Conservation (phyloP, 2,113 vertebrate genomes). For the Otus sunia region DNA sequence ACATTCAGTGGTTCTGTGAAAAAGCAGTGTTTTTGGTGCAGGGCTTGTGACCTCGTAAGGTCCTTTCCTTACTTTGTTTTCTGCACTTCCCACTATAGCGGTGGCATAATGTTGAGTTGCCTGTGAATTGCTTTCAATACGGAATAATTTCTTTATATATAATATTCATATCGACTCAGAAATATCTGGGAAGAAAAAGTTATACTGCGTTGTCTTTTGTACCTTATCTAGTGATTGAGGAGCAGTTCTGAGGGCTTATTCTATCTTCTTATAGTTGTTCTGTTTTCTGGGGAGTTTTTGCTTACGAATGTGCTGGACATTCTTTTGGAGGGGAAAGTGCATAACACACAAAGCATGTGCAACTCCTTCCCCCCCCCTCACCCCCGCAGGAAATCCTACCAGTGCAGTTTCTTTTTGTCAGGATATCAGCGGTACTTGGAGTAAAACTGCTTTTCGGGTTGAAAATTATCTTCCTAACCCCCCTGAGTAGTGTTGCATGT, state of each 20-base stretch:
- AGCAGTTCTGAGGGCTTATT: not conserved
- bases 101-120: not conserved
- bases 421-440: not conserved
- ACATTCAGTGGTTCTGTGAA: not conserved
- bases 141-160: not conserved
- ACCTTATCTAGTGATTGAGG: not conserved
- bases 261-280: not conserved
- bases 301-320: not conserved
- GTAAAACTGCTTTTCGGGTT: not conserved
- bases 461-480: not conserved
- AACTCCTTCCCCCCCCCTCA: not conserved
- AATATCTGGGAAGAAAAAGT: not conserved
- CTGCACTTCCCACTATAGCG: not conserved
- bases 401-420: not conserved
- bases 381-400: not conserved
- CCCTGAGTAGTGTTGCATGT: not conserved
- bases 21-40: not conserved
- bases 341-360: not conserved
- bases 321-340: not conserved
- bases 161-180: not conserved
- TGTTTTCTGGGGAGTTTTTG: not conserved
- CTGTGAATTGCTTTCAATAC: not conserved
- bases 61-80: not conserved
- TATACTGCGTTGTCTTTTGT: rapidly evolving
- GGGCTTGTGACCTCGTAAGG: not conserved